These are phyloP conservation scores for Ictalurus furcatus DNA, from an alignment of 2,113 vertebrate genomes.

Conservation along the genomic window DNA sequence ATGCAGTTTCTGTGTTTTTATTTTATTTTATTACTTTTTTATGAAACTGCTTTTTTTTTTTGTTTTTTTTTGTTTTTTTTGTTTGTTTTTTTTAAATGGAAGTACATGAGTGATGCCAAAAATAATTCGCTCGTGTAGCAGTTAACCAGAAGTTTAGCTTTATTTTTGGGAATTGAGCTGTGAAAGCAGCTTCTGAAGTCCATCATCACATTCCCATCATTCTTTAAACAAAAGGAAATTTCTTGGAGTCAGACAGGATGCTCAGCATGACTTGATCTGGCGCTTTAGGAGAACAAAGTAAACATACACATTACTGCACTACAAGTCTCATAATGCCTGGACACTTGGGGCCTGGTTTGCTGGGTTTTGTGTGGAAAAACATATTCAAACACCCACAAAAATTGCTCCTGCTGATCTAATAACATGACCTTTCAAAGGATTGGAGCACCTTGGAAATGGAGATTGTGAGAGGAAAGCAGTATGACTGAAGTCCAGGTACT, in stretches of 20 bases:
- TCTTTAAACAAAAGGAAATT: slow-evolving; percentile 60
- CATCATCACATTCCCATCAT: slow-evolving; percentile 49
- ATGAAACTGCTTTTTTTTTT: not conserved
- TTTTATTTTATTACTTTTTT: not conserved
- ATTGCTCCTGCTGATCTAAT: not conserved
- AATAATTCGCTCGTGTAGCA: slow-evolving; percentile 19
- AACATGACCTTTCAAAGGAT: not conserved
- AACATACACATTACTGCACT: slow-evolving; percentile 44
- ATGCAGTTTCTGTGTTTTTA: not conserved
- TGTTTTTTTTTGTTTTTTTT: not conserved
- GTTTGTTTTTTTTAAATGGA: not conserved
- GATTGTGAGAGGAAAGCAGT: not conserved
- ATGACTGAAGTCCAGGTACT: not conserved
- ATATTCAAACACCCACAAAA: slow-evolving; percentile 9
- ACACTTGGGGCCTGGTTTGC: slow-evolving; percentile 40
- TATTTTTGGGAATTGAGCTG: slow-evolving; percentile 31
- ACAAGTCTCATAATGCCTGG: slow-evolving; percentile 57
- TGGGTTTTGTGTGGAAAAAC: slow-evolving; percentile 14
- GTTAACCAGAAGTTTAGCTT: slow-evolving; percentile 26
- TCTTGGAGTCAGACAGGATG: slow-evolving; percentile 63
- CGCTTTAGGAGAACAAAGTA: slow-evolving; percentile 59
- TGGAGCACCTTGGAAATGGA: not conserved
- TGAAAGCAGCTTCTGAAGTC: slow-evolving; percentile 33
- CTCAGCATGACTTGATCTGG: slow-evolving; percentile 64
- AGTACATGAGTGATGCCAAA: not conserved